These are phyloP conservation scores for Gasterosteus aculeatus DNA, from an alignment of 2,113 vertebrate species.

Conservation along the genomic window DNA sequence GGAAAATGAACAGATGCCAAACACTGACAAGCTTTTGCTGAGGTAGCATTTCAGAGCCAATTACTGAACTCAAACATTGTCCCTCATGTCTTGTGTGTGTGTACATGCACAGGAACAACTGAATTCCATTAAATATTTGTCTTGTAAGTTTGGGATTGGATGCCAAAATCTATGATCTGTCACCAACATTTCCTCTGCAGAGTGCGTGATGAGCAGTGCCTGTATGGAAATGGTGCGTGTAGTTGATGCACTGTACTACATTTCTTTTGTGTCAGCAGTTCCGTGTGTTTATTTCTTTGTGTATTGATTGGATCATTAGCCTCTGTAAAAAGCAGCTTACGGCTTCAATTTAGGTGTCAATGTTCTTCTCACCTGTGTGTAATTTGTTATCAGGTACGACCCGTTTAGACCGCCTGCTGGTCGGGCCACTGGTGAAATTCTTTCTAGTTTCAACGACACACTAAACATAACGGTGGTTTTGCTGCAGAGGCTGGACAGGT, in stretches of 20 bases:
- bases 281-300: background rate
- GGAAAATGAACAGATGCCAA: slow-evolving; percentile 55
- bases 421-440: background rate
- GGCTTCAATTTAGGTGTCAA: background rate
- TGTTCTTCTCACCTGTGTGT: background rate
- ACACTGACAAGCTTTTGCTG: slow-evolving; percentile 67
- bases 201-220: background rate
- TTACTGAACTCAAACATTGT: slow-evolving; percentile 68
- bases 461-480: slow-evolving; percentile 6
- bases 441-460: background rate
- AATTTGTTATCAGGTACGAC: background rate
- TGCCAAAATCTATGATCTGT: slow-evolving; percentile 1
- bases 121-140: background rate
- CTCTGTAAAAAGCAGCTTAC: background rate
- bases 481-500: slow-evolving; percentile 29
- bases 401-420: background rate
- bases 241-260: background rate
- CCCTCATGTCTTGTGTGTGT: slow-evolving; percentile 21
- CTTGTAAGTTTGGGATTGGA: background rate
- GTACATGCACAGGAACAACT: background rate
- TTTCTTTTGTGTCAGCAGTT: background rate
- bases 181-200: background rate
- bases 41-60: slow-evolving; percentile 71
- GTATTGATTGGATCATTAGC: slow-evolving; percentile 2
- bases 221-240: background rate